Evolutionary conservation across 2,797 vertebrate genomes (phyloP).

Genomic region (Anniella stebbinsi): DNA sequence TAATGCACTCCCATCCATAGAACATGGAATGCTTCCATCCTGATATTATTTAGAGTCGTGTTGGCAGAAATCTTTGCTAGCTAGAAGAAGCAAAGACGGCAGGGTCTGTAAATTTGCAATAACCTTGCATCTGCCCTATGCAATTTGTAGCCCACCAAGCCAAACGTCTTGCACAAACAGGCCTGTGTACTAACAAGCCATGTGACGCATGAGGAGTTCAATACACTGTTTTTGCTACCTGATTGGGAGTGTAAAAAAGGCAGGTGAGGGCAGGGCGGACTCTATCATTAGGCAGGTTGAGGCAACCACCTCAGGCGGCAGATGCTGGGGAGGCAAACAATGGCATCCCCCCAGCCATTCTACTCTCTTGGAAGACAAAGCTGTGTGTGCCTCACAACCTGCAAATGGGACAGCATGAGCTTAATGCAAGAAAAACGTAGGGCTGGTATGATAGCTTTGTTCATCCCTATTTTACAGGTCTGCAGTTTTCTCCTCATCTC

Average conservation of each 20-base stretch:
- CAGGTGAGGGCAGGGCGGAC: too few relatives aligned
- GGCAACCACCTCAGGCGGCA: too few relatives aligned
- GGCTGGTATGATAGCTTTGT: too few relatives aligned
- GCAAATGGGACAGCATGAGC: too few relatives aligned
- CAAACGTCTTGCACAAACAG: neutral
- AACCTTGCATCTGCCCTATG: neutral
- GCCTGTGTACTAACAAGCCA: neutral
- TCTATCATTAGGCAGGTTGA: too few relatives aligned
- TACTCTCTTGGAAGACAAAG: too few relatives aligned
- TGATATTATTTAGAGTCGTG: neutral
- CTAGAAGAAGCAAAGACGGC: neutral
- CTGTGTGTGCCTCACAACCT: too few relatives aligned
- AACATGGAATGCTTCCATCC: neutral
- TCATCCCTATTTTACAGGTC: too few relatives aligned
- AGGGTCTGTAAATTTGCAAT: neutral
- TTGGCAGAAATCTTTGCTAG: neutral
- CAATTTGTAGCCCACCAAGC: neutral
- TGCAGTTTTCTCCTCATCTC: too few relatives aligned
- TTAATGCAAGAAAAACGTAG: too few relatives aligned
- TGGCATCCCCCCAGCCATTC: too few relatives aligned
- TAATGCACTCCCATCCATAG: neutral
- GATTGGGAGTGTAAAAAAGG: neutral
- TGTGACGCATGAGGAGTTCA: neutral
- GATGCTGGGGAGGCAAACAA: too few relatives aligned
- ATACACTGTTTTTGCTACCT: neutral